Evolutionary conservation across 2,888 invertebrate genomes (phyloP), one percentile per base, ranked within the genome.

Genomic region (Buathra laborator): DNA sequence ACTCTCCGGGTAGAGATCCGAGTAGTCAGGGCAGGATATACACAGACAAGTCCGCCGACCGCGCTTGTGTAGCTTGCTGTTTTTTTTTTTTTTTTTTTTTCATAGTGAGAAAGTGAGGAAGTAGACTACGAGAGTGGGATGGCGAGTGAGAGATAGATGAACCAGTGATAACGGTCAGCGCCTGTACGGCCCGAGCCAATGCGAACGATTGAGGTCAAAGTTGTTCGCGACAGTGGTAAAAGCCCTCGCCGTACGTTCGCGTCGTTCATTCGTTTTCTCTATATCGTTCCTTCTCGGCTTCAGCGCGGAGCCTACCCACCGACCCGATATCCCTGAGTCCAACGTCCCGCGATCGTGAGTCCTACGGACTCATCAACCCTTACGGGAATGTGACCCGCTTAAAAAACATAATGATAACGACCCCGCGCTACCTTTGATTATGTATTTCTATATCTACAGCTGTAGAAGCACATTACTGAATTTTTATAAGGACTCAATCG

Each of bases 131-230:
- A 29, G 16, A 48, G 62, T 46, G 29, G 37, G 78, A 37, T 56
- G 37, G 32, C 43, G 70, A 59, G 81, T 62, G 70, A 48, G 74
- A 46, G 32, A 64, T 29, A 46, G 48, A 64, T 46, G 59, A 32
- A 80, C 84, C 71, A 76, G 83, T 80, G 84, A 84, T 84, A 84
- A 67, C 76, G 84, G 80, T 76, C 80, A 80, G 80, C 67, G 76
- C 44, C 67, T 66, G 80, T 80, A 75, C 68, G 19, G 44, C 44
- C 29, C 59, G 80, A 84, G 80, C 89, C 89, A 88, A 90, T 90
- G 89, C 89, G 87, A 87, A 87, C 88, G 88, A 92, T 92, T 88
- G 90, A 89, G 92, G 92, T 93, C 93, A 92, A 91, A 92, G 91
- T 90, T 92, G 90, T 91, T 90, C 89, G 87, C 87, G 86, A 86